These are phyloP conservation scores for Pogonomyrmex barbatus DNA, from an alignment of 1,140 invertebrate genomes.

Conservation along the genomic window DNA sequence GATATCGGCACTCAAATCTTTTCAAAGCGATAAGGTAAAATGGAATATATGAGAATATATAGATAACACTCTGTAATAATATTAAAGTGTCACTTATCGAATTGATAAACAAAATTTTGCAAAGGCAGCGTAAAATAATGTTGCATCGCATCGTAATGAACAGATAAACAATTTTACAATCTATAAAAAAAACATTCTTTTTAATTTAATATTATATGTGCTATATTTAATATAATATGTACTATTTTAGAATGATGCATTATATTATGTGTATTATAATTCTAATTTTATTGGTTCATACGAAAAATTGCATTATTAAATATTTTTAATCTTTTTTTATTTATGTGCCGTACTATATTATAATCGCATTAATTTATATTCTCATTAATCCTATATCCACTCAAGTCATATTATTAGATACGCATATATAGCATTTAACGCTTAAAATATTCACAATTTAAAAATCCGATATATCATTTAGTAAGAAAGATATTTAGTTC, in stretches of 20 bases:
- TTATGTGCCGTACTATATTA: background rate
- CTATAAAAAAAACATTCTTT: background rate
- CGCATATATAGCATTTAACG: background rate
- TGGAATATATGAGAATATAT: background rate
- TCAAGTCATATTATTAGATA: background rate
- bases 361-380: background rate
- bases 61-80: background rate
- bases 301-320: background rate
- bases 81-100: background rate
- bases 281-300: background rate
- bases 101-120: background rate
- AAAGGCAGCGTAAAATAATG: background rate
- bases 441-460: background rate
- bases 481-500: slow-evolving; percentile 13
- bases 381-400: background rate
- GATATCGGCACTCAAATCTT: background rate
- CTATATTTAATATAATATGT: background rate
- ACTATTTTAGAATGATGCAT: background rate
- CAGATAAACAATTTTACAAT: background rate
- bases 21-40: background rate
- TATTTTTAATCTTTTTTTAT: background rate
- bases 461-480: background rate
- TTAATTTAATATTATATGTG: background rate
- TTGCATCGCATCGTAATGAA: background rate
- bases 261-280: background rate